Evolutionary conservation across 1,140 invertebrate species (phyloP).

Genomic region (Tetragonula clypearis): DNA sequence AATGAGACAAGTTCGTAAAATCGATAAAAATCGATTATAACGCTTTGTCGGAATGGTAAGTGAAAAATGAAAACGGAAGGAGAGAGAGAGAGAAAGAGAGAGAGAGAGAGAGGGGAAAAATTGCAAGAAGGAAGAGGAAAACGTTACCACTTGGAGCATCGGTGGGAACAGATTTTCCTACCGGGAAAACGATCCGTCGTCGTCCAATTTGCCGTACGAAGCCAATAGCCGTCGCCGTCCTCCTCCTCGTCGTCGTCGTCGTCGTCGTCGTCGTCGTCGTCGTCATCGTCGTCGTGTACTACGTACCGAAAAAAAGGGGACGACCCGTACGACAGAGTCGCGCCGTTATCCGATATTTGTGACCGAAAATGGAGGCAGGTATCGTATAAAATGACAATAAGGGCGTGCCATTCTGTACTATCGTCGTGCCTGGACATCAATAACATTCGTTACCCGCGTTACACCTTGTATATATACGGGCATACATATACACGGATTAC

Average conservation of each 20-base stretch:
- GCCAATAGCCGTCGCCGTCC: constrained; percentile 58
- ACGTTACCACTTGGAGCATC: not conserved
- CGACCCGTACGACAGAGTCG: constrained; percentile 47
- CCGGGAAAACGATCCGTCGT: constrained; percentile 42
- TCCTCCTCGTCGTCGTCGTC: constrained; percentile 61
- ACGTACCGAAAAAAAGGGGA: constrained; percentile 56
- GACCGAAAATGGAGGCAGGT: constrained; percentile 68
- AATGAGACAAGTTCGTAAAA: no score
- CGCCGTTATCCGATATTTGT: constrained; percentile 71
- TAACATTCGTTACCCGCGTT: constrained; percentile 74
- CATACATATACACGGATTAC: constrained; percentile 30
- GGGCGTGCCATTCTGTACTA: constrained; percentile 60
- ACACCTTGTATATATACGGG: constrained; percentile 57
- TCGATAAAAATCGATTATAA: no score
- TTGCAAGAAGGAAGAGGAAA: not conserved
- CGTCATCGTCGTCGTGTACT: constrained; percentile 60
- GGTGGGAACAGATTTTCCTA: constrained; percentile 30
- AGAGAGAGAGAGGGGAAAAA: not conserved
- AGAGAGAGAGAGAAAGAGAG: not conserved
- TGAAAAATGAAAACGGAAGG: not conserved
- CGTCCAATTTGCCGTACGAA: constrained; percentile 67
- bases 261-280: constrained; percentile 62
- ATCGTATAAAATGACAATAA: constrained; percentile 75
- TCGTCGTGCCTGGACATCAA: constrained; percentile 67
- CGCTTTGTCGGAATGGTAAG: not conserved